Evolutionary conservation across 2,888 invertebrate species (phyloP).

Genomic region (Parnassius glacialis): DNA sequence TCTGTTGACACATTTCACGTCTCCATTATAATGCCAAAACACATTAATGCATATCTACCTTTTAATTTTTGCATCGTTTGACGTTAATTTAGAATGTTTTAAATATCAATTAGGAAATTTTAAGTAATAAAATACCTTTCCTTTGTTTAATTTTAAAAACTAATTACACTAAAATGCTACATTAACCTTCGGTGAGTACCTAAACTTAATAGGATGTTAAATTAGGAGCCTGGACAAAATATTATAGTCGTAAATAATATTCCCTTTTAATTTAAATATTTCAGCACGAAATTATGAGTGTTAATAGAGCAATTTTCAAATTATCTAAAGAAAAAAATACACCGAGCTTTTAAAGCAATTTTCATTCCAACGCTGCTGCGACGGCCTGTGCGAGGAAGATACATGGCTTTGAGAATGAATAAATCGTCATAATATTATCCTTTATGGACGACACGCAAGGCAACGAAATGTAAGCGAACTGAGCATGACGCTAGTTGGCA

Average conservation of each 20-base stretch:
- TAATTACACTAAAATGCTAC: too few relatives aligned
- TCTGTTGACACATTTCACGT: slow-evolving; percentile 51
- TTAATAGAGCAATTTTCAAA: background rate
- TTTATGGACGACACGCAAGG: slow-evolving; percentile 37
- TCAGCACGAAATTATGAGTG: background rate
- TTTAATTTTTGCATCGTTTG: slow-evolving; percentile 22
- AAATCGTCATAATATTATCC: slow-evolving; percentile 63
- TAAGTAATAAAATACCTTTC: background rate
- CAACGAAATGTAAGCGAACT: slow-evolving; percentile 23
- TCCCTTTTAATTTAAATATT: background rate
- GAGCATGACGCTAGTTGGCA: slow-evolving; percentile 11
- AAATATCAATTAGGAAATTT: slow-evolving; percentile 10
- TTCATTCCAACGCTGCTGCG: slow-evolving; percentile 49
- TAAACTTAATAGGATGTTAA: background rate
- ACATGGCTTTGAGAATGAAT: slow-evolving; percentile 54
- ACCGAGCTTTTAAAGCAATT: slow-evolving; percentile 8
- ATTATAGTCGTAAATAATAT: background rate
- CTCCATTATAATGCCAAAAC: slow-evolving; percentile 42
- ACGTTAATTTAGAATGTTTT: slow-evolving; percentile 12
- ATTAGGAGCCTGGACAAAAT: background rate
- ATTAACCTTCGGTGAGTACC: too few relatives aligned
- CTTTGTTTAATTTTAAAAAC: too few relatives aligned
- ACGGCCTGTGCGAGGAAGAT: slow-evolving; percentile 46
- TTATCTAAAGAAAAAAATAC: too few relatives aligned
- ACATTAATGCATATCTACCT: slow-evolving; percentile 28